These are phyloP conservation scores for Orthosia cruda DNA, from an alignment of 2,888 invertebrate species.

Conservation along the genomic window DNA sequence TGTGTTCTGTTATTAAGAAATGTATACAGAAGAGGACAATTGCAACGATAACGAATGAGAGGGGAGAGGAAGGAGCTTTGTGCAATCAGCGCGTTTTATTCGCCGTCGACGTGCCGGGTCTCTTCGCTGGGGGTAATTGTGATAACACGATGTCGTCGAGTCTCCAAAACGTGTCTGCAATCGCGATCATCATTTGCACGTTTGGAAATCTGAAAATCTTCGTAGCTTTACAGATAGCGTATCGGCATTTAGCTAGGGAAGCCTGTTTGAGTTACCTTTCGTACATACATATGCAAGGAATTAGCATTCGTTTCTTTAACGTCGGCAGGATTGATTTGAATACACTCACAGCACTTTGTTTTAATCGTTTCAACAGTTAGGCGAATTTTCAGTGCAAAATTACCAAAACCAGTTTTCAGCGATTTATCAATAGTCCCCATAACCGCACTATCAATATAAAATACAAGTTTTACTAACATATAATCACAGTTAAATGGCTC, in stretches of 20 bases:
- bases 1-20: constrained; percentile 83
- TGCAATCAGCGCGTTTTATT: constrained; percentile 90
- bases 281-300: constrained; percentile 47
- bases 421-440: neutral
- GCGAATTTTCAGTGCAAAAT: constrained; percentile 13
- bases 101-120: constrained; percentile 75
- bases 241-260: constrained; percentile 3
- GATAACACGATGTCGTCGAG: constrained; percentile 74
- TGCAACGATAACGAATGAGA: constrained; percentile 89
- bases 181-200: constrained; percentile 68
- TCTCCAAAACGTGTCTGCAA: constrained; percentile 77
- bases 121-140: constrained; percentile 79
- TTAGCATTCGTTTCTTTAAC: constrained; percentile 50
- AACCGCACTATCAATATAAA: constrained; percentile 26
- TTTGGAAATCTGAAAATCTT: constrained; percentile 53
- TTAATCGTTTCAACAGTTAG: constrained; percentile 10
- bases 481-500: constrained; percentile 52
- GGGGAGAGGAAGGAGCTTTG: constrained; percentile 87
- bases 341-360: constrained; percentile 27
- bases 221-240: constrained; percentile 7
- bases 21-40: constrained; percentile 82
- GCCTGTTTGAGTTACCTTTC: constrained; percentile 28
- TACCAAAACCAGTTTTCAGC: neutral
- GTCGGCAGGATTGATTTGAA: constrained; percentile 41
- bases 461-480: constrained; percentile 26